Evolutionary conservation across 2,888 invertebrate species (phyloP), one percentile per base, ranked within the genome.

Genomic region (Reticulitermes lucifugus): DNA sequence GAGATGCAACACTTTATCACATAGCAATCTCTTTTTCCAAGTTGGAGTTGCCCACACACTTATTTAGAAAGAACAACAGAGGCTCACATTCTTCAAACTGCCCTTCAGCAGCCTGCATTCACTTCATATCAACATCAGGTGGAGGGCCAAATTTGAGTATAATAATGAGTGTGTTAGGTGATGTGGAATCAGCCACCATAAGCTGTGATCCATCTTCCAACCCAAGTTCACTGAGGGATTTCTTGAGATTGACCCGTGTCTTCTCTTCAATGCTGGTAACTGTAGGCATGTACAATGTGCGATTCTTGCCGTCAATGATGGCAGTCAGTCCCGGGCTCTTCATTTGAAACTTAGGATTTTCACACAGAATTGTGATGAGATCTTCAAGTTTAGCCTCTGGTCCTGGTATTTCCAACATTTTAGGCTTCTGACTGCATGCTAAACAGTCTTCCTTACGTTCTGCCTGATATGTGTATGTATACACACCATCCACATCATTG

Each of bases 401-500:
- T 41, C 71, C 79, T 29, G 59, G 35, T 9, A 86, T 41, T n/a
- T 81, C 71, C 35, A 86, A 7, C 6, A 59, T 75, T 41, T 79
- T 81, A 2, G 89, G 88, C 83, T 88, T 88, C 81, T 95, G 95
- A 88, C 96, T 96, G 89, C 99, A 99, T 0, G 96, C 97, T 81
- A 98, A 91, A 90, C 99, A 99, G 89, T 96, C 95, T 0, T 94
- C 91, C 87, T 96, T 96, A 89, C 93, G 96, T 89, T 98, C 98
- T 0, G 98, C 97, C 90, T 96, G 96, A 90, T 98, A 99, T 0
- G 98, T 98, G 89, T 98, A 98, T 0, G 98, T 97, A 90, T 99
- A 99, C 60, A 99, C 96, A 0, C 99, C 99, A 89, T 98, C 98
- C 0, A 96, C 93, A 92, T 99, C 97, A 90, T 98, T 99, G 89